A percentile compares a stretch with the other conserved stretches of the same genome.
Conservation (phyloP, 2,888 invertebrate genomes). For the Cataglyphis albicans region DNA sequence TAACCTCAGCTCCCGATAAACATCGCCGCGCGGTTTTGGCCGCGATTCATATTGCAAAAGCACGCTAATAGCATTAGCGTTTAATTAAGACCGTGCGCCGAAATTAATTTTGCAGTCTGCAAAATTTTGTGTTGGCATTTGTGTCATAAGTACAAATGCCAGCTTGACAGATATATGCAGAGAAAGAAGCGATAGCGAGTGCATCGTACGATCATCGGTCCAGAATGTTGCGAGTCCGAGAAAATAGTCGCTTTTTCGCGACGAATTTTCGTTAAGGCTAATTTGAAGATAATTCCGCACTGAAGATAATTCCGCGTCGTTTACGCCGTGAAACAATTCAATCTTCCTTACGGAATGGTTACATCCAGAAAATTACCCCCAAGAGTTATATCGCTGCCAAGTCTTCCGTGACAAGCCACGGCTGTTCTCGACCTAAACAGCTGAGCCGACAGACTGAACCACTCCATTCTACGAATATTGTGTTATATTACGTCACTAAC, state of each 20-base stretch:
- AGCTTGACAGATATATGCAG: neutral
- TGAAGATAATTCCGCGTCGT: slow-evolving; percentile 26
- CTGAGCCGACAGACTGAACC: slow-evolving; percentile 36
- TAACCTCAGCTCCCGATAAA: slow-evolving; percentile 10
- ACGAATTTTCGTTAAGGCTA: slow-evolving; percentile 12
- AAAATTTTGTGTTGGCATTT: neutral
- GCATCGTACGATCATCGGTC: neutral
- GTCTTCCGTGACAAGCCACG: slow-evolving; percentile 34
- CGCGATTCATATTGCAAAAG: slow-evolving; percentile 39
- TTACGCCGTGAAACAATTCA: slow-evolving; percentile 36
- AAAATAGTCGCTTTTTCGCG: neutral
- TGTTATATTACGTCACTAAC: slow-evolving; percentile 38
- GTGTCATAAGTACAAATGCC: slow-evolving; percentile 1
- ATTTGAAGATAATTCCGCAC: neutral
- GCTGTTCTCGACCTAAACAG: slow-evolving; percentile 38
- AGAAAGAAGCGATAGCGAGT: neutral
- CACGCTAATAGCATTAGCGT: slow-evolving; percentile 41
- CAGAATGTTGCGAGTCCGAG: neutral
- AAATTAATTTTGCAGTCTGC: slow-evolving; percentile 34
- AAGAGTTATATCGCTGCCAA: slow-evolving; percentile 48
- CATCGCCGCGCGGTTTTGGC: slow-evolving; percentile 40
- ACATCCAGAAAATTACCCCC: slow-evolving; percentile 46
- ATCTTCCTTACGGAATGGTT: slow-evolving; percentile 35
- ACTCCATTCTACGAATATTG: slow-evolving; percentile 28
- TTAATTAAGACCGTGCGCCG: slow-evolving; percentile 34